Base-by-base conservation (phyloP, 2,113 vertebrate species). In the Motacilla tschutschensis region DNA sequence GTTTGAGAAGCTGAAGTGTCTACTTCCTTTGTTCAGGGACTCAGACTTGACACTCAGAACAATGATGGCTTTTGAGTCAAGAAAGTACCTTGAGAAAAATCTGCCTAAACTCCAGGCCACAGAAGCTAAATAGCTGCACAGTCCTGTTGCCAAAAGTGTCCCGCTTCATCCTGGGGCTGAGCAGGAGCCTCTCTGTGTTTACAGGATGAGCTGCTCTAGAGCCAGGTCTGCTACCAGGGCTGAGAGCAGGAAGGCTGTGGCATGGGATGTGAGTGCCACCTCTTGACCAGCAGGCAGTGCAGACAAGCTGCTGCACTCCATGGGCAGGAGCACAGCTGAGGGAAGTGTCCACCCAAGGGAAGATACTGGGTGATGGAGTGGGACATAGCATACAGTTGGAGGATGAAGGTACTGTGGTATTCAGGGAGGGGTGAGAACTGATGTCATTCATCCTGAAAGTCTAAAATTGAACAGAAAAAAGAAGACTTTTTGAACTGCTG, bases 201-300 rank as follows among this genome's bases (percentile, higher is more conserved):
- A 43, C 44, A 48, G 31, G 64, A 62, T 13, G 25, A 44, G 31
- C 36, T 71, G 26, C 53, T 54, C 26, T 31, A 16, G n/a, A 57
- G 36, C 20, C 12, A 40, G 31, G n/a, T 36, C 24, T 1, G 2
- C 50, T 35, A 5, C 16, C 43, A 43, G 60, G 35, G 48, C 36
- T 55, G 40, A 25, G 65, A 44, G 48, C 28, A 41, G 38, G 8
- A 24, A 28, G 41, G 28, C 31, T 41, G 28, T 60, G 28, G 21
- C 1, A 0, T 25, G 50, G 70, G 14, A 2, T 40, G 21, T 1
- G 11, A 55, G 58, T 50, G 67, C 40, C 1, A 2, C 66, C 62
- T 78, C 25, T 59, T 63, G 59, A 33, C 5, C 64, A 17, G 43
- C 41, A 54, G 55, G 29, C 66, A 21, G n/a, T 9, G 43, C 24